These are phyloP conservation scores for Orchesellides sinensis DNA, from an alignment of 2,888 invertebrate species.

Conservation along the genomic window DNA sequence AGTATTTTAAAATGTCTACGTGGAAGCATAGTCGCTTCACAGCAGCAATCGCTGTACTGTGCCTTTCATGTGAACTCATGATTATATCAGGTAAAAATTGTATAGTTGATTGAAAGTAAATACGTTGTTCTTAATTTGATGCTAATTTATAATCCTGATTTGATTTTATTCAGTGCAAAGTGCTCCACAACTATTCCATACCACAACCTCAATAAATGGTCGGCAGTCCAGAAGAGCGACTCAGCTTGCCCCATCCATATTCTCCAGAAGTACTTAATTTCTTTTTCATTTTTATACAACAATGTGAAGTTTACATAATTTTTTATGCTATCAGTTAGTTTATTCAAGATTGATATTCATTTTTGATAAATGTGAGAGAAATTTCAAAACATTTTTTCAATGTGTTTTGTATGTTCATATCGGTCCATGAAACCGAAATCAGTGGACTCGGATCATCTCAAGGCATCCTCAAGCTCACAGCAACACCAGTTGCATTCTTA, in stretches of 20 bases:
- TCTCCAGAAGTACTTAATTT: conserved; percentile 50
- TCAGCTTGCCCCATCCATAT: conserved; percentile 53
- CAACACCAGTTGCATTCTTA: conserved; percentile 28
- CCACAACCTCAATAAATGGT: conserved; percentile 18
- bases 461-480: not conserved
- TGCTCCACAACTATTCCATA: conserved; percentile 39
- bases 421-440: conserved; percentile 51
- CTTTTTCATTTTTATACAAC: not conserved
- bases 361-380: not conserved
- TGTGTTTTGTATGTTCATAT: conserved; percentile 56
- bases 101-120: no score
- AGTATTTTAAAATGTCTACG: no score
- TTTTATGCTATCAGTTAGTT: no score
- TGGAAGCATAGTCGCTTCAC: no score
- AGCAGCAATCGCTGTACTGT: not conserved
- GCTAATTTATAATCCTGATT: no score
- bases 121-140: no score
- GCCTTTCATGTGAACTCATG: not conserved
- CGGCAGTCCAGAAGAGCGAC: conserved; percentile 30
- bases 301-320: no score
- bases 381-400: conserved; percentile 54
- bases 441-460: conserved; percentile 42
- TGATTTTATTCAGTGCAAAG: conserved; percentile 23
- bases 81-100: no score
- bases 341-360: not conserved